Conservation (phyloP, 2,113 vertebrate genomes). For the Cygnus buccinator region DNA sequence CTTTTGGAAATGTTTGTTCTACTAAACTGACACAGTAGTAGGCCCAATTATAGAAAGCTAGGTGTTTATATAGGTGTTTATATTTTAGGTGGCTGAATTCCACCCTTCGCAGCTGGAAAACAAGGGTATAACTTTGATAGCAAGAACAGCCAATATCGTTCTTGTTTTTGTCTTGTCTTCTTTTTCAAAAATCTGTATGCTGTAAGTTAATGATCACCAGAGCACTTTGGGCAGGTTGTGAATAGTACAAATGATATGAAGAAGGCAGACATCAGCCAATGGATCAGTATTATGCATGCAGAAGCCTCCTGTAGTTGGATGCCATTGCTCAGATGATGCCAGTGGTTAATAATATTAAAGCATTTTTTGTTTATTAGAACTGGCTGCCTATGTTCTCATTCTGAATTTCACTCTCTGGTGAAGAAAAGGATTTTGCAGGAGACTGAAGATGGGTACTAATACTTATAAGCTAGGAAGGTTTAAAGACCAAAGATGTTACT, state of each 20-base stretch:
- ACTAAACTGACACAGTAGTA: not conserved
- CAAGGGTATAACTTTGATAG: not conserved
- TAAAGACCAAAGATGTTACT: not conserved
- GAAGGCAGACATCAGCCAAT: not conserved
- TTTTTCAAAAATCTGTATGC: not conserved
- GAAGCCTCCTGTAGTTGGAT: not conserved
- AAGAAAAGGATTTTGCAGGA: not conserved
- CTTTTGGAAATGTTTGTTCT: not conserved
- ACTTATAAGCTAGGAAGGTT: not conserved
- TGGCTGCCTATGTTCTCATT: not conserved
- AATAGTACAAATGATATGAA: not conserved
- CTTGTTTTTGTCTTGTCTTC: not conserved
- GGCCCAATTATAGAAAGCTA: not conserved
- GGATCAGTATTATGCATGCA: not conserved
- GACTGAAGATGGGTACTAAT: not conserved
- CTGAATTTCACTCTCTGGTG: not conserved
- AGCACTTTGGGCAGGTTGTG: not conserved
- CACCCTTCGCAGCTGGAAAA: not conserved
- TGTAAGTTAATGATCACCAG: not conserved
- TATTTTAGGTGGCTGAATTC: not conserved
- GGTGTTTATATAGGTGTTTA: no score
- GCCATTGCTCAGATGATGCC: not conserved
- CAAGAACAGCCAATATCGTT: not conserved
- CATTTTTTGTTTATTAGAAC: not conserved
- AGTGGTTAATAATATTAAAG: not conserved